Evolutionary conservation across 2,888 invertebrate species (phyloP).

Genomic region (Noctua pronuba): DNA sequence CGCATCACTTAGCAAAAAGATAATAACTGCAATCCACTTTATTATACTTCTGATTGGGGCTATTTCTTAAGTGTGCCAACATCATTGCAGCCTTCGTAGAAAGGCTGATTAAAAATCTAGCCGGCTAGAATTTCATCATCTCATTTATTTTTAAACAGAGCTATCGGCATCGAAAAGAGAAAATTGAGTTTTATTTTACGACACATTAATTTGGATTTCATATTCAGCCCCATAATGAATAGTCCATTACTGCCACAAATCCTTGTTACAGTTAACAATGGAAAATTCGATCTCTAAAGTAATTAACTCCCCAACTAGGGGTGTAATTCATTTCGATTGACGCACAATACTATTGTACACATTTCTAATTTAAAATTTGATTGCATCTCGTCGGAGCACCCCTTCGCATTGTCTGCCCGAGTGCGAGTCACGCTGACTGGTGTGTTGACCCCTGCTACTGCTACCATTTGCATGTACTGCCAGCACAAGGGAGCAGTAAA

Average conservation of each 20-base stretch:
- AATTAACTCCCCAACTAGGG: conserved; percentile 74
- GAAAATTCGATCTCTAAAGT: conserved; percentile 69
- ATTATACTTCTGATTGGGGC: conserved; percentile 55
- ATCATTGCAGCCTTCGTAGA: conserved; percentile 37
- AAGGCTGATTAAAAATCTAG: conserved; percentile 31
- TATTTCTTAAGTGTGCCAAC: conserved; percentile 55
- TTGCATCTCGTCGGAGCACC: conserved; percentile 69
- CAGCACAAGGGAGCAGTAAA: conserved; percentile 74
- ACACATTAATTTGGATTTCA: conserved; percentile 45
- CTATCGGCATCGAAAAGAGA: not conserved
- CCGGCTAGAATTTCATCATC: conserved; percentile 30
- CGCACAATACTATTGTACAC: conserved; percentile 74
- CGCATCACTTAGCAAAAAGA: conserved; percentile 61
- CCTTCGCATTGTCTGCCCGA: conserved; percentile 59
- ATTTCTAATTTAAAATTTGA: conserved; percentile 81
- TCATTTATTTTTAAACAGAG: conserved; percentile 26
- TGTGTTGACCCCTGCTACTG: conserved; percentile 69
- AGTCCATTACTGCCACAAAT: conserved; percentile 36
- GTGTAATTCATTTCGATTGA: conserved; percentile 73
- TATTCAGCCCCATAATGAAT: conserved; percentile 39
- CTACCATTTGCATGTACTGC: conserved; percentile 68
- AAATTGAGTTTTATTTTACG: conserved; percentile 22
- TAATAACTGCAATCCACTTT: conserved; percentile 64
- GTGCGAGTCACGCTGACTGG: conserved; percentile 63
- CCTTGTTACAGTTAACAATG: conserved; percentile 63